Evolutionary conservation across 2,888 invertebrate species (phyloP), one percentile per base, ranked within the genome.

Genomic region (Dromius quadrimaculatus): DNA sequence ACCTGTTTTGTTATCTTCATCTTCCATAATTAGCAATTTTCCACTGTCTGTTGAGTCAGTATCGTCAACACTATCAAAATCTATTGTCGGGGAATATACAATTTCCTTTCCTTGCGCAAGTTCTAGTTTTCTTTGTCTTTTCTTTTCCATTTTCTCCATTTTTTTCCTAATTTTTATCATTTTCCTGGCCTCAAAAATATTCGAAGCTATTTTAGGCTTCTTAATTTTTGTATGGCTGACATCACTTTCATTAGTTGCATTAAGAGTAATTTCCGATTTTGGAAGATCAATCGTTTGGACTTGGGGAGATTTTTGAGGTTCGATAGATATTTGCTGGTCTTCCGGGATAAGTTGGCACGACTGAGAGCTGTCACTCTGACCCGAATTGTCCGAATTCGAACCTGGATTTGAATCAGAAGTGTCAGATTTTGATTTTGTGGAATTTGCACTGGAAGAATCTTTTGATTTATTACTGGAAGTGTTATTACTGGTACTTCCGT

Each of bases 181-280:
- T 74, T 85, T 85, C 75, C 85, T 87, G 0, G 90, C 89, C 82
- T 91, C 90, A 74, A 86, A 85, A 43, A 90, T 84, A 79, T 90
- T 90, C 0, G 88, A 87, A 0, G 90, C 90, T 70, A 89, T 87
- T 82, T 89, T 91, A 0, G 89, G 89, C 78, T 90, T 90, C 73
- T 87, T 89, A 22, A 87, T 76, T 9, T 85, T 85, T 3, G 77
- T 70, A 61, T 71, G 73, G 17, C 73, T 73, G 1, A 70, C 34
- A 62, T 68, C 20, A 45, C 22, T 45, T 47, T 61, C 9, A 41
- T 4, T 13, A 57, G 57, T 43, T 34, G 41, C 2, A 20, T 62
- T 28, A 2, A 71, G 59, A 1, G 54, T 17, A 20, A 66, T 17
- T 34, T 72, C 63, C 6, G 61, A 6, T 32, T 5, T 32, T 2